Base-by-base conservation (phyloP, 2,113 vertebrate species). In the Lampris incognitus region DNA sequence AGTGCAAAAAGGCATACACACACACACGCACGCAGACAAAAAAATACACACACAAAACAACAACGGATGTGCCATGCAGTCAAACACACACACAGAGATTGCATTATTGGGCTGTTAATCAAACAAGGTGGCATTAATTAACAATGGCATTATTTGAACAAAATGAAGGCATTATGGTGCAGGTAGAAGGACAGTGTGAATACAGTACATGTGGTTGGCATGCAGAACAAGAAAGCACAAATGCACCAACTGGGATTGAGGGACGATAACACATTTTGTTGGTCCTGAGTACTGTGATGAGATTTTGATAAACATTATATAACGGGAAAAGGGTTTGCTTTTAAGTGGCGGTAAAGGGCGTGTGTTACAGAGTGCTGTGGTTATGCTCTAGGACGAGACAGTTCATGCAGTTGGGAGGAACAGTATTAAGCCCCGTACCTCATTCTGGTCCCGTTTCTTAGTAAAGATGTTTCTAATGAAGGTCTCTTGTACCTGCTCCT, bases 391-490 rank as follows among this genome's bases (percentile, higher is more conserved):
- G 6, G 3, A 8, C 24, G 24, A 63, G 5, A 3, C 39, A 61
- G 41, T 5, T 67, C 60, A 70, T 85, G 79, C 66, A 69, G 62
- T n/a, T 39, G 50, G 48, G 0, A 2, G 36, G 10, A 8, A 41
- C 39, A 54, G 39, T 49, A 24, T 3, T 10, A 83, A 57, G 6
- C n/a, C 9, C 85, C 80, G 44, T 87, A 99, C 98, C 97, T 98
- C 95, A 67, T 89, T 96, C 4, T 93, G 89, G 84, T 95, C 94
- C 13, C 90, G 93, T 88, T 96, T 98, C 88, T 97, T 99, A 9
- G 95, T 94, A 83, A 99, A 99, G 91, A 99, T 98, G 91, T 98
- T 97, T 87, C 95, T 93, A 69, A 99, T 99, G 87, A 99, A 99
- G 0, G 97, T 99, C 86, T 99, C 98, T 85, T 99, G 98, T 66